Evolutionary conservation across 2,113 vertebrate genomes (phyloP).

Genomic region (Seriola dumerili): DNA sequence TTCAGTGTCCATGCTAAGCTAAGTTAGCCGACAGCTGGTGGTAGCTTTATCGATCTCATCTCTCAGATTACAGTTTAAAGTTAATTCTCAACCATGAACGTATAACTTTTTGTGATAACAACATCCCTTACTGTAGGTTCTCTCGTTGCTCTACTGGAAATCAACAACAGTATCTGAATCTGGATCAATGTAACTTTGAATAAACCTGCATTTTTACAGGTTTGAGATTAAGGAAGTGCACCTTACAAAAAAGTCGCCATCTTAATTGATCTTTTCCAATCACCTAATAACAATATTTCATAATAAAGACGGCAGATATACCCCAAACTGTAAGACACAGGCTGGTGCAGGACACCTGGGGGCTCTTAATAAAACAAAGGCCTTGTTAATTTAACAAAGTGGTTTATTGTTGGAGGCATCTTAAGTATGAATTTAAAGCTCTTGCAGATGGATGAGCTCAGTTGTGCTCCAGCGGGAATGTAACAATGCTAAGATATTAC

Average conservation of each 20-base stretch:
- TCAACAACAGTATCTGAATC: not conserved
- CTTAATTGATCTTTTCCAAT: not conserved
- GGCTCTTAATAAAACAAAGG: conserved; percentile 15
- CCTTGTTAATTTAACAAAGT: conserved; percentile 34
- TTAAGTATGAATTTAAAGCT: conserved; percentile 21
- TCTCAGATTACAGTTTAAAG: not conserved
- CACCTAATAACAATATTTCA: not conserved
- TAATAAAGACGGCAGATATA: not conserved
- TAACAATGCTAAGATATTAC: conserved; percentile 46
- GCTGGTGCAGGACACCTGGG: not conserved
- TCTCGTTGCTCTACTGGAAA: not conserved
- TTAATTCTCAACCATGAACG: not conserved
- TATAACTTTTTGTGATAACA: no score
- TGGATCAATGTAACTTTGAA: not conserved
- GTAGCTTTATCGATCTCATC: no score
- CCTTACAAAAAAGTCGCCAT: not conserved
- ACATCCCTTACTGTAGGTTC: not conserved
- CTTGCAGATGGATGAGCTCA: conserved; percentile 67
- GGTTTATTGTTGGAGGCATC: conserved; percentile 30
- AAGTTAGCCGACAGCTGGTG: no score
- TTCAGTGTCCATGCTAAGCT: no score
- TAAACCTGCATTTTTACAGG: not conserved
- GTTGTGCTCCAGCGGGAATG: conserved; percentile 46
- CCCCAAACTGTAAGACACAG: not conserved
- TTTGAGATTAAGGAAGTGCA: not conserved